Evolutionary conservation across 1,140 invertebrate genomes (phyloP), one percentile per base, ranked within the genome.

Genomic region (Drosophila arizonae): DNA sequence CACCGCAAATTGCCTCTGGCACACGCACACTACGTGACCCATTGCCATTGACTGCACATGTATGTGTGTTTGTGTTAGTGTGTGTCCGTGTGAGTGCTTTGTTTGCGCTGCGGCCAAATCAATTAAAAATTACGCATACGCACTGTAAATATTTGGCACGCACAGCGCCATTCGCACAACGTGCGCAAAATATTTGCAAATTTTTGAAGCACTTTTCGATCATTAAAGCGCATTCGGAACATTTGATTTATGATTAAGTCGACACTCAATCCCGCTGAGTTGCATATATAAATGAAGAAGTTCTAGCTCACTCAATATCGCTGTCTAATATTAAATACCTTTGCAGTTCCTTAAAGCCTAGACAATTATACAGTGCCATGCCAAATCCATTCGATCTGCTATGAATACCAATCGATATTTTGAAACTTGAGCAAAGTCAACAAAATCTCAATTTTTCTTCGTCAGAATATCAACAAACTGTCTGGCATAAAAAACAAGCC

Each of bases 71-170:
- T 43, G 6, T 39, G 24, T 11, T 13, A 30, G n/a, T 43, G 52
- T 50, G 70, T 78, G 71, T 63, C 46, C 43, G 52, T 46, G 70
- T 71, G 71, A 58, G 51, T 48, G n/a, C 68, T 76, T 71, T 86
- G 85, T 86, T 86, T 75, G 63, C 74, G 67, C 39, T 88, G 79
- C 56, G 79, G 76, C 69, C 82, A 86, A 86, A 87, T 86, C 82
- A 86, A 86, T 86, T 88, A 87, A 88, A 87, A 87, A 87, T 87
- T 87, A 88, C 79, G 84, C 72, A 87, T 87, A 87, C 82, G 84
- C 82, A 82, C 65, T 77, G 82, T 68, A 79, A 88, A 87, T 79
- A 87, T 87, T 87, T 88, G 69, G 62, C 73, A 62, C 43, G 65
- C 70, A 64, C 52, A 70, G 60, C 61, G 58, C 48, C 86, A 76